Base-by-base conservation (phyloP, 2,888 invertebrate species). In the Eretmocerus hayati region DNA sequence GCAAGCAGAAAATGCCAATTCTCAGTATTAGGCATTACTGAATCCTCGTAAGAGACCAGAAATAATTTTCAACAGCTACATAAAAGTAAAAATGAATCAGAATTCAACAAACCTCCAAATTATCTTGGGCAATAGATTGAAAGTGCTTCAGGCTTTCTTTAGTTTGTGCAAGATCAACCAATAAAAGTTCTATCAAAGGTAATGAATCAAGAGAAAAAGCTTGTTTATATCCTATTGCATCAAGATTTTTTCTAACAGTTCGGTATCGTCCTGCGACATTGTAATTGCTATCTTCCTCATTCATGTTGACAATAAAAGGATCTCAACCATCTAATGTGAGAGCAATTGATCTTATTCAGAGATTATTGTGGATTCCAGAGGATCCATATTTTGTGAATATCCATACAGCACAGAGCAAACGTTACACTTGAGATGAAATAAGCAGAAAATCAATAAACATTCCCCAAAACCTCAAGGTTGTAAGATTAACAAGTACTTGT, bases 71-170 rank as follows among this genome's bases (percentile, higher is more conserved):
- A 11, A 26, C 26, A 26, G 26, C 8, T 26, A 9, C 8, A 26
- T 9, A 9, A 9, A 11, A 9, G 11, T 9, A 6, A 26, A 33
- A 23, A 45, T 44, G 13, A n/a, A n/a, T n/a, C 3, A 45, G 38
- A 31, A 22, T 45, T 36, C 16, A 33, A 50, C 55, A 53, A 67
- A 83, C 83, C 75, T 83, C 79, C 26, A 80, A 69, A 43, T 84
- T 80, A 60, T 83, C 79, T 65, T 83, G 80, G 5, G 87, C 82
- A 58, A 87, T 73, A 52, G 82, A 78, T 77, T 91, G 91, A 55
- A 88, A 85, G 72, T 90, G 85, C 63, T 88, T 84, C 46, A 92
- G 75, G 64, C 85, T 90, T 58, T 87, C 84, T n/a, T 90, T 92
- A 8, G 91, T 91, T 67, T 87, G 85, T 52, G 91, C 76, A 50